Conservation (phyloP, 1,140 invertebrate genomes). For the Lordiphosa mommai region DNA sequence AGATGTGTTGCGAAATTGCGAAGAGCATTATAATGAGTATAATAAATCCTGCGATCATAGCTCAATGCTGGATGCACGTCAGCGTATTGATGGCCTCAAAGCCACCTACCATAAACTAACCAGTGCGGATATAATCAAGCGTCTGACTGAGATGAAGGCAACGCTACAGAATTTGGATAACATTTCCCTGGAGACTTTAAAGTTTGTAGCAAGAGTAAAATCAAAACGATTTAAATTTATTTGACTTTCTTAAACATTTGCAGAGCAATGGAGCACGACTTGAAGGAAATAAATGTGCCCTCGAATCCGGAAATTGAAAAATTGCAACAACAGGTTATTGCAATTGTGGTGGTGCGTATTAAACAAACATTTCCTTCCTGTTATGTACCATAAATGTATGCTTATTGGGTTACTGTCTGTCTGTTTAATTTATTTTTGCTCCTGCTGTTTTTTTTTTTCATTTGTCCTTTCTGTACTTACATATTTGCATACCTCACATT, state of each 20-base stretch:
- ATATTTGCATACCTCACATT: constrained; percentile 35
- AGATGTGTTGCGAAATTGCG: constrained; percentile 66
- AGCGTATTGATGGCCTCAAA: constrained; percentile 80
- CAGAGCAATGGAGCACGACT: constrained; percentile 76
- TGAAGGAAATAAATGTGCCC: constrained; percentile 78
- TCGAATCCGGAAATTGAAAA: constrained; percentile 77
- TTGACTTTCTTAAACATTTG: constrained; percentile 5
- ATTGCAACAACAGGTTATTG: constrained; percentile 77
- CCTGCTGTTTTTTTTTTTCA: constrained; percentile 6
- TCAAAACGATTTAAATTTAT: not conserved
- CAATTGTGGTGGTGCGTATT: constrained; percentile 77
- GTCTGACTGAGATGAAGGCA: constrained; percentile 72
- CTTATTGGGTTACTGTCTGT: constrained; percentile 13
- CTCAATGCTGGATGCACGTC: constrained; percentile 84
- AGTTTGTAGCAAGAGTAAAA: constrained; percentile 25
- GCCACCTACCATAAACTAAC: constrained; percentile 69
- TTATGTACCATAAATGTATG: constrained; percentile 10
- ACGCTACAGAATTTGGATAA: constrained; percentile 78
- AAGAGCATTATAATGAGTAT: constrained; percentile 82
- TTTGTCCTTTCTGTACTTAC: constrained; percentile 10
- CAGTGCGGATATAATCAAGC: constrained; percentile 73
- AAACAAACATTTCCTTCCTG: constrained; percentile 23
- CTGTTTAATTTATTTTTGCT: constrained; percentile 11
- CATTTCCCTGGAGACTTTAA: constrained; percentile 74
- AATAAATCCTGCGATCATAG: constrained; percentile 84